Percentiles rank a stretch among this genome's conserved stretches.
phyloP scores from a whole-genome alignment of 2,888 invertebrate species.

The Ptilodon capucinus region DNA sequence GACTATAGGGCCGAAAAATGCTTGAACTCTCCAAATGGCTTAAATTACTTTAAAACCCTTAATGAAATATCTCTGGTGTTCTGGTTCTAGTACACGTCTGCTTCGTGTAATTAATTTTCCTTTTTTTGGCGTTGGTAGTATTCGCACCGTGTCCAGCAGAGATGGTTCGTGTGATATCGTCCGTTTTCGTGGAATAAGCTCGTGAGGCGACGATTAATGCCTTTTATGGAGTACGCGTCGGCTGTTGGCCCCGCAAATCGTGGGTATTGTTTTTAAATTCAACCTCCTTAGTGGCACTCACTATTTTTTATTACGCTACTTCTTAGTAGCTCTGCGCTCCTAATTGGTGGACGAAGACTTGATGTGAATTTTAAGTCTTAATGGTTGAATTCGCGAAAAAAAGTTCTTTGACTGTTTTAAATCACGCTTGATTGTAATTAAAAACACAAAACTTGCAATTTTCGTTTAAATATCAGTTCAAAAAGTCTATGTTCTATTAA shows the following conservation, averaged over 20 bases:
- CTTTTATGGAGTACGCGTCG: slow-evolving; percentile 32
- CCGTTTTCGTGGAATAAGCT: slow-evolving; percentile 38
- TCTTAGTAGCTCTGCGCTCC: slow-evolving; percentile 40
- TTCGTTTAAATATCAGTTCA: no score
- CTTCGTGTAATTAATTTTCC: slow-evolving; percentile 28
- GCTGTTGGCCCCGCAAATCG: slow-evolving; percentile 37
- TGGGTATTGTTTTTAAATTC: slow-evolving; percentile 39
- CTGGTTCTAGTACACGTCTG: slow-evolving; percentile 1
- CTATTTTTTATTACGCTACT: slow-evolving; percentile 31
- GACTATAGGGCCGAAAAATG: no score
- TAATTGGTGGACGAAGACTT: slow-evolving; percentile 34
- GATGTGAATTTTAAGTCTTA: not conserved
- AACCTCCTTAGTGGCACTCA: slow-evolving; percentile 23
- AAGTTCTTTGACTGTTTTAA: no score
- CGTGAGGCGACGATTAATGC: slow-evolving; percentile 45
- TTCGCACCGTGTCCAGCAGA: slow-evolving; percentile 19
- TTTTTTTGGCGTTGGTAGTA: slow-evolving; percentile 14
- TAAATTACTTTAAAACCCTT: not conserved
- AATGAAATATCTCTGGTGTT: not conserved
- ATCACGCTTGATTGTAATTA: no score
- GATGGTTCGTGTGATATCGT: slow-evolving; percentile 40
- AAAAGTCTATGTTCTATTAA: no score
- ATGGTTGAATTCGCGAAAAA: no score
- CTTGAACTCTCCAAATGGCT: no score
- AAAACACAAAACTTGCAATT: no score